phyloP scores from a whole-genome alignment of 2,797 vertebrate genomes.

The Neosalanx taihuensis region DNA sequence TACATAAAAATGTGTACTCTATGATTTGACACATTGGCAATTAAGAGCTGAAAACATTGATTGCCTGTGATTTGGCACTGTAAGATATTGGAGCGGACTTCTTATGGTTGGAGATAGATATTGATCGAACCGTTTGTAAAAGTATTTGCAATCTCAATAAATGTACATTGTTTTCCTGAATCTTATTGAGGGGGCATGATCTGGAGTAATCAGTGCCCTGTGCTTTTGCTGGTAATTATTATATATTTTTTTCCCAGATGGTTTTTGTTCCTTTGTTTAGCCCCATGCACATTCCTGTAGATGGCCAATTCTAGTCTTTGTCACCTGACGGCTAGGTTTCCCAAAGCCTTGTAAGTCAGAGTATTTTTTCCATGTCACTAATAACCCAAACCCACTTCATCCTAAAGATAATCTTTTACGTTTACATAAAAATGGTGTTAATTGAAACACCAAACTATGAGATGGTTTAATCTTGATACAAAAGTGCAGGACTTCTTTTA shows the following conservation, averaged over 20 bases:
- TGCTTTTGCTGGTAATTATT: constrained; percentile 33
- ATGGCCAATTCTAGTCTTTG: constrained; percentile 21
- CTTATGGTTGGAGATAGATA: constrained; percentile 59
- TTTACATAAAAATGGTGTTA: background rate
- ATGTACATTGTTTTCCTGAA: constrained; percentile 61
- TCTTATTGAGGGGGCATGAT: constrained; percentile 33
- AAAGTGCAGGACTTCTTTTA: background rate
- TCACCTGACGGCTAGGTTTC: background rate
- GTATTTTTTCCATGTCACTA: background rate
- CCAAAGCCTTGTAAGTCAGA: background rate
- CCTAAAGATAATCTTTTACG: background rate
- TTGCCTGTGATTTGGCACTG: constrained; percentile 61
- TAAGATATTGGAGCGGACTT: constrained; percentile 62
- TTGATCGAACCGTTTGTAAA: constrained; percentile 62
- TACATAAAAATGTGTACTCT: constrained; percentile 82
- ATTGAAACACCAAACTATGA: background rate
- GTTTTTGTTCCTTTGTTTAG: constrained; percentile 8
- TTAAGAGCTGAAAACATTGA: constrained; percentile 56
- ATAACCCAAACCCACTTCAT: too few species aligned
- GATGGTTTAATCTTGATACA: background rate
- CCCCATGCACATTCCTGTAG: constrained; percentile 52
- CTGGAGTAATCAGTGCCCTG: constrained; percentile 37
- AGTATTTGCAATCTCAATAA: constrained; percentile 66
- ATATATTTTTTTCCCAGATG: constrained; percentile 21
- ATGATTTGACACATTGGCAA: constrained; percentile 62